Base-by-base conservation (phyloP, 2,888 invertebrate species). In the Flexamia atlantica region DNA sequence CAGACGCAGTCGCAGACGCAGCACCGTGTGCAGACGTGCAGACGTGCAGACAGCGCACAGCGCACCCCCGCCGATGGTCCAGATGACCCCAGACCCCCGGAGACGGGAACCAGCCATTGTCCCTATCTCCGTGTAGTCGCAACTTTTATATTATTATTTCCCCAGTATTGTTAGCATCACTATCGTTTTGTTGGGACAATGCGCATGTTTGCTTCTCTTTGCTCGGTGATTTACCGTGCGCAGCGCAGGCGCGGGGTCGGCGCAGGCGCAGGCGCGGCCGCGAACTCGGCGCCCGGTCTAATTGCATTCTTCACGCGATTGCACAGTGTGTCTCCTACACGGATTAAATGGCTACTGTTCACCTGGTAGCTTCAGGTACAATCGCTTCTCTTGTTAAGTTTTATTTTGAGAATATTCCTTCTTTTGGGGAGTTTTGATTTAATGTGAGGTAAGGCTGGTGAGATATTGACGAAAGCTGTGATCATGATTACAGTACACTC, bases 141-240 rank as follows among this genome's bases (percentile, higher is more conserved):
- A 57, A 20, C 57, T 79, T 79, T 79, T 79, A 79, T 79, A 79
- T 79, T 79, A 79, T 79, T 79, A 79, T 79, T 79, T 79, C 53
- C 57, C 46, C 79, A 40, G 82, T 83, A 83, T 83, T 83, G 82
- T 83, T 74, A 74, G 82, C 74, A 83, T 83, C 70, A 57, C 30
- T 46, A 72, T 72, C 72, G 57, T 53, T 83, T 83, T 83, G 53
- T 53, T 83, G 28, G 57, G 57, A 83, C 74, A 74, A 83, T 74
- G 74, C 72, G 32, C 9, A 46, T 50, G 79, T 79, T 57, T 79
- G 57, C 46, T 79, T 79, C 79, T 79, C 79, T 79, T 79, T 79
- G 50, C 79, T n/a, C 76, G 10, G 79, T 79, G 79, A 79, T 79
- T 79, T 79, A 79, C 79, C 46, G 46, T 32, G n/a, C 53, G 10